Base-by-base conservation (phyloP, 92 coral and sea anemone species). In the Chrysogorgia sp. region DNA sequence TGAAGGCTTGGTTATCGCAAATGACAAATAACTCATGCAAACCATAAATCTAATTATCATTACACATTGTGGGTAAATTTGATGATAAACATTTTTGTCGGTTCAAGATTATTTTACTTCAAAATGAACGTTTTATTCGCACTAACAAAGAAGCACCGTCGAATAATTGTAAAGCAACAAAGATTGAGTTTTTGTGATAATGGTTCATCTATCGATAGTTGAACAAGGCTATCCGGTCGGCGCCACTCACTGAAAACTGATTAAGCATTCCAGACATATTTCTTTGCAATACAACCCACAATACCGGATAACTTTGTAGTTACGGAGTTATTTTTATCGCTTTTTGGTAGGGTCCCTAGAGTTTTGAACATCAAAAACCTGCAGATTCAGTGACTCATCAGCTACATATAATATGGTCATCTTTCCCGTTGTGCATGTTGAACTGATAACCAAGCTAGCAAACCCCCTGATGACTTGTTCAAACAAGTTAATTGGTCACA, bases 401-500 rank as follows among this genome's bases (percentile, higher is more conserved):
- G n/a, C n/a, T n/a, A n/a, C n/a, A n/a, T n/a, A n/a, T n/a, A n/a
- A n/a, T n/a, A n/a, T n/a, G n/a, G n/a, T n/a, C n/a, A n/a, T n/a
- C n/a, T n/a, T n/a, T n/a, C n/a, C n/a, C n/a, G n/a, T n/a, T n/a
- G n/a, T n/a, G n/a, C n/a, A n/a, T n/a, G n/a, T n/a, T n/a, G n/a
- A n/a, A n/a, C n/a, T n/a, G n/a, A 68, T 34, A 69, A 22, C 59
- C 50, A 55, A 45, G 34, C 40, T n/a, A n/a, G n/a, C n/a, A n/a
- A 28, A 33, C 58, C 58, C 60, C 74, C 56, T 28, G 34, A 28
- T 33, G 60, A 49, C 55, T 47, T 69, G 19, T 14, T 45, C 76
- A 69, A 69, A 69, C 76, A 69, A 69, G 61, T 23, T 69, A 69
- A 69, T 69, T 69, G 76, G 76, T 69, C 40, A 37, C 22, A 47